These are phyloP conservation scores for Bimastos eiseni DNA, from an alignment of 2,888 invertebrate species.

Conservation along the genomic window DNA sequence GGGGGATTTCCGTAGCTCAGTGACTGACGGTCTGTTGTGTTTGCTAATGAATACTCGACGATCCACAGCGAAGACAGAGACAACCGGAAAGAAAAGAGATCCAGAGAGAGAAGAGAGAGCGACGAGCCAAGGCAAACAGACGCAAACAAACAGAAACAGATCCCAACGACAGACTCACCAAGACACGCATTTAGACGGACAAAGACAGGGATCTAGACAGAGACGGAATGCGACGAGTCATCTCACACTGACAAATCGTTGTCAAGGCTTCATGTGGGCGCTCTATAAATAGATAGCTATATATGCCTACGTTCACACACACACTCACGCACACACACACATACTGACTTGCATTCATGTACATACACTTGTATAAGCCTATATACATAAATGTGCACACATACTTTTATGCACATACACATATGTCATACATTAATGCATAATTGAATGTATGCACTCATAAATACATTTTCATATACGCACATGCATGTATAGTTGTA, in stretches of 20 bases:
- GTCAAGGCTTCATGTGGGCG: not conserved
- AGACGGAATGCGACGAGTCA: not conserved
- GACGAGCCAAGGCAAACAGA: not conserved
- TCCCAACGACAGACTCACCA: not conserved
- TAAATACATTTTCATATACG: too few species aligned
- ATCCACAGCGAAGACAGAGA: not conserved
- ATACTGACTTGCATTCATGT: too few species aligned
- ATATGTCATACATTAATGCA: too few species aligned
- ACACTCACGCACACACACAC: too few species aligned
- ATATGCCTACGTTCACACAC: too few species aligned
- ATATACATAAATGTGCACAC: too few species aligned
- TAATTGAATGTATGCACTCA: too few species aligned
- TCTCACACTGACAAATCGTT: not conserved
- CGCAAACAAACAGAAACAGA: not conserved
- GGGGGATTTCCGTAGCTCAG: not conserved
- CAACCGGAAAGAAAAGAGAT: not conserved
- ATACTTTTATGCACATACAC: too few species aligned
- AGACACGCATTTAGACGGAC: not conserved
- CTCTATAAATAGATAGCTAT: too few species aligned
- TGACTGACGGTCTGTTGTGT: not conserved
- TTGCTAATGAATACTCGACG: constrained; percentile 7
- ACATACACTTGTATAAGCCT: too few species aligned
- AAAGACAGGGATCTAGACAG: not conserved
- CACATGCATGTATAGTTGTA: too few species aligned
- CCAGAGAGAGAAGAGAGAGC: not conserved